phyloP scores from a whole-genome alignment of 1,140 invertebrate genomes.

The Drosophila biarmipes region DNA sequence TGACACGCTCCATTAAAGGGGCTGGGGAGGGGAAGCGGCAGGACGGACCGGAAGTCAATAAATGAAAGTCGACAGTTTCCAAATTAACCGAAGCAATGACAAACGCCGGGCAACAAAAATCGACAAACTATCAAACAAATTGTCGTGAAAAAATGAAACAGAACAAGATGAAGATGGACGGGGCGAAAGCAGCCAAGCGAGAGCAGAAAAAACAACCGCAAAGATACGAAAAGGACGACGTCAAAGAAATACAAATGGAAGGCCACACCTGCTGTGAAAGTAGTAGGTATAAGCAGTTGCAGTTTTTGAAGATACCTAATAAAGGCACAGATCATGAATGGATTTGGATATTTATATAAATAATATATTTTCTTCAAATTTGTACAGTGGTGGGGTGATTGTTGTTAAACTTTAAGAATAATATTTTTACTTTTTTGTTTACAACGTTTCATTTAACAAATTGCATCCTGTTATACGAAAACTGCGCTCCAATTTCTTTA shows the following conservation, averaged over 20 bases:
- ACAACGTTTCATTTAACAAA: too few species aligned
- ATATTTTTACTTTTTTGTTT: too few species aligned
- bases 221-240: conserved; percentile 20
- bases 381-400: too few species aligned
- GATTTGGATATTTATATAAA: not conserved
- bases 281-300: not conserved
- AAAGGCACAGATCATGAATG: too few species aligned
- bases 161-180: not conserved
- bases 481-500: too few species aligned
- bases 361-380: too few species aligned
- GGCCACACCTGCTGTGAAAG: conserved; percentile 9
- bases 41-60: conserved; percentile 63
- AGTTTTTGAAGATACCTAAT: not conserved
- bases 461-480: too few species aligned
- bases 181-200: conserved; percentile 50
- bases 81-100: conserved; percentile 76
- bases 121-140: conserved; percentile 55
- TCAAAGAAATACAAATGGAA: conserved; percentile 7
- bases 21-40: not conserved
- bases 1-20: conserved; percentile 56
- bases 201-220: conserved; percentile 55
- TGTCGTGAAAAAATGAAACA: conserved; percentile 59
- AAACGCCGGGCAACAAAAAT: conserved; percentile 33
- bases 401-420: too few species aligned
- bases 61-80: conserved; percentile 77